phyloP scores from a whole-genome alignment of 2,888 invertebrate genomes.

The Unio pictorum region DNA sequence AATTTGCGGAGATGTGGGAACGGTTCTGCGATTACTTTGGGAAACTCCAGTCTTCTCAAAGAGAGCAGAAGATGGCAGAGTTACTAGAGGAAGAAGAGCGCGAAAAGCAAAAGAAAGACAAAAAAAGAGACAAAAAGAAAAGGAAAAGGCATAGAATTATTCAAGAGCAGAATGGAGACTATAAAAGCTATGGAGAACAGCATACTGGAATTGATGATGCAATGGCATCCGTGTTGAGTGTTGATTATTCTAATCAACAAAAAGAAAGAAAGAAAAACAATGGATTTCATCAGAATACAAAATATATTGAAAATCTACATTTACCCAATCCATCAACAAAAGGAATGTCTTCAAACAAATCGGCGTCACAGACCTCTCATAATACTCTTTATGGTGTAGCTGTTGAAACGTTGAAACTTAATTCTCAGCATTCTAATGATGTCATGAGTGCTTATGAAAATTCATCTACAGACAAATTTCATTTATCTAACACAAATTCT shows the following conservation, averaged over 20 bases:
- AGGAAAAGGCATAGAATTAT: slow-evolving; percentile 30
- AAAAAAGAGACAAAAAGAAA: slow-evolving; percentile 51
- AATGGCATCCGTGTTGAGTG: not conserved
- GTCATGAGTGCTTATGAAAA: too few relatives aligned
- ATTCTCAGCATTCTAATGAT: too few relatives aligned
- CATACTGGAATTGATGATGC: slow-evolving; percentile 6
- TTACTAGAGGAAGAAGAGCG: slow-evolving; percentile 49
- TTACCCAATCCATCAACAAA: too few relatives aligned
- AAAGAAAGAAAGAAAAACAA: too few relatives aligned
- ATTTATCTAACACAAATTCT: too few relatives aligned
- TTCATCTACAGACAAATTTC: too few relatives aligned
- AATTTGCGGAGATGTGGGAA: slow-evolving; percentile 24
- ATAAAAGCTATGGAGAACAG: not conserved
- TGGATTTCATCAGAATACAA: too few relatives aligned
- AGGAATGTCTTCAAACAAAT: too few relatives aligned
- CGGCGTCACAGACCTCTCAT: too few relatives aligned
- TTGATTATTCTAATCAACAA: not conserved
- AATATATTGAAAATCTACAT: too few relatives aligned
- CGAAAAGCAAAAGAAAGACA: slow-evolving; percentile 41
- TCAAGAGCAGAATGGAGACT: slow-evolving; percentile 17
- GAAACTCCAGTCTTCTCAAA: slow-evolving; percentile 25
- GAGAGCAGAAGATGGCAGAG: slow-evolving; percentile 43
- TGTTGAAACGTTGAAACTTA: too few relatives aligned
- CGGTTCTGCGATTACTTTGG: slow-evolving; percentile 39
- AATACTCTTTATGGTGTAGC: too few relatives aligned